Evolutionary conservation across 2,888 invertebrate species (phyloP), one percentile per base, ranked within the genome.

Genomic region (Spilosoma lubricipeda): DNA sequence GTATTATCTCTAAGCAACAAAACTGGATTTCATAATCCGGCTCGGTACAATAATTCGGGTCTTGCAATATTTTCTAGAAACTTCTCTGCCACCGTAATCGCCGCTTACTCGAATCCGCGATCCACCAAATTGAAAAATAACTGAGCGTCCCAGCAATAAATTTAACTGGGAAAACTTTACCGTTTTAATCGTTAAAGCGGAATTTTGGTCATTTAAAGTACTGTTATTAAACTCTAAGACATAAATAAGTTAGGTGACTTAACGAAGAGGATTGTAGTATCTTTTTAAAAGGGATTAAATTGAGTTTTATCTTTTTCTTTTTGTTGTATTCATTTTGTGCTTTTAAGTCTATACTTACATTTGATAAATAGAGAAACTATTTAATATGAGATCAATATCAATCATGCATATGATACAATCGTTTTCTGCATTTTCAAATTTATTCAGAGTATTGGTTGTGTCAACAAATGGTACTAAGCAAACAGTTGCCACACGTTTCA

Each of bases 71-170:
- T 89, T 86, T 82, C 79, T 77, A 84, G 84, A 89, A 93, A 93
- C 84, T 92, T 92, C 84, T 75, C 84, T 82, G 85, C 74, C 75
- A 66, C 52, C 80, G 89, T 92, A 93, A 93, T 92, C 90, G 90
- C 84, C 88, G 86, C 85, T 93, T 90, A 89, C 90, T 89, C 88
- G 86, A 87, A 87, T 90, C 85, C 88, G 87, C 88, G 88, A 92
- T 90, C 90, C 86, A 86, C 90, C 91, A 93, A 94, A 94, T 94
- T 94, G 94, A 94, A 94, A 94, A 94, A 94, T 94, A 94, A 93
- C 94, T 94, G 90, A 91, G 91, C 92, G 91, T 91, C 89, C 88
- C 85, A 79, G 88, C 88, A 82, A 93, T 93, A 93, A 94, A 93
- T 93, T 92, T 89, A 80, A 85, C 86, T 72, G 82, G 82, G 80